These are phyloP conservation scores for Lithophane socia DNA, from an alignment of 2,888 invertebrate species.

Conservation along the genomic window DNA sequence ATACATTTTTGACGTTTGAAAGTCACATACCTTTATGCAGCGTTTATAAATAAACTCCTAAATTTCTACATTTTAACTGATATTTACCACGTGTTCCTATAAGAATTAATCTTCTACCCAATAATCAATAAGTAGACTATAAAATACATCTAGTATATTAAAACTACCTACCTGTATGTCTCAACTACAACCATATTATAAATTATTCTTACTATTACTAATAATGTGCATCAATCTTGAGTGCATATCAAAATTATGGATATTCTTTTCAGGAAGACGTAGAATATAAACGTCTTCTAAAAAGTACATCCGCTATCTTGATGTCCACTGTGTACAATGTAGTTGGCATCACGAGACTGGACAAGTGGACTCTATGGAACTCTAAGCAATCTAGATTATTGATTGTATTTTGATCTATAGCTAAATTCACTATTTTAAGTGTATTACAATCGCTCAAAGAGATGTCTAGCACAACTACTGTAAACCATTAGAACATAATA, in stretches of 20 bases:
- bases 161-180: constrained; percentile 74
- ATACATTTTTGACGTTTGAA: too few relatives aligned
- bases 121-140: constrained; percentile 55
- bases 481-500: constrained; percentile 46
- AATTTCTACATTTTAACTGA: constrained; percentile 25
- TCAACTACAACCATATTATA: constrained; percentile 77
- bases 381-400: constrained; percentile 57
- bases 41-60: too few relatives aligned
- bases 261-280: constrained; percentile 39
- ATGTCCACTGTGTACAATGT: constrained; percentile 49
- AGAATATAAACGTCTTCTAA: constrained; percentile 14
- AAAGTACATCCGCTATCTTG: constrained; percentile 42
- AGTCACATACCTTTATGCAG: too few relatives aligned
- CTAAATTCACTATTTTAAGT: constrained; percentile 50
- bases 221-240: constrained; percentile 72
- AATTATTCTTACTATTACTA: constrained; percentile 74
- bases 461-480: constrained; percentile 60
- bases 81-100: constrained; percentile 55
- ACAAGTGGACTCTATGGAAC: constrained; percentile 37
- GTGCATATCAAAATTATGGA: constrained; percentile 37
- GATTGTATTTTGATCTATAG: constrained; percentile 56
- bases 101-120: constrained; percentile 52
- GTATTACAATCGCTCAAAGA: constrained; percentile 46
- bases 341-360: constrained; percentile 78
- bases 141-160: constrained; percentile 67